phyloP scores from a whole-genome alignment of 2,888 invertebrate genomes.

The Dyspetes luteomarginatus region DNA sequence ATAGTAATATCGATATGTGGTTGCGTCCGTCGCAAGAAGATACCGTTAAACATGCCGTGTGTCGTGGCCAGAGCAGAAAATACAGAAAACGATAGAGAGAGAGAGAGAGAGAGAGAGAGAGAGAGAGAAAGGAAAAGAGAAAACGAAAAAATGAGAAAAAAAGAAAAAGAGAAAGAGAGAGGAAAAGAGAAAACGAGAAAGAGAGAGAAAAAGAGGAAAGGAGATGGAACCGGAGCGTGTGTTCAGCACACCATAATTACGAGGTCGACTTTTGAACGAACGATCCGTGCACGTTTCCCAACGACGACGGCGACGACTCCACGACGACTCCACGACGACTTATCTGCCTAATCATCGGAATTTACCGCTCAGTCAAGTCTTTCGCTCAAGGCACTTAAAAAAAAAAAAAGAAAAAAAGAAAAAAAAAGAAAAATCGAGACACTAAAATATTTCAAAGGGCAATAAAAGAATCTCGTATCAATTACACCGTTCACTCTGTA shows the following conservation, averaged over 20 bases:
- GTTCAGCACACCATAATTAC: slow-evolving; percentile 58
- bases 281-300: not conserved
- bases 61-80: slow-evolving; percentile 4
- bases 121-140: not conserved
- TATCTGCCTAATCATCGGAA: slow-evolving; percentile 64
- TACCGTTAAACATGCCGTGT: slow-evolving; percentile 42
- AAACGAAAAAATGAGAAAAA: not conserved
- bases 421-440: slow-evolving; percentile 20
- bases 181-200: not conserved
- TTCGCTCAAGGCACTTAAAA: slow-evolving; percentile 36
- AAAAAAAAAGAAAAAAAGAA: slow-evolving; percentile 12
- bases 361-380: slow-evolving; percentile 49
- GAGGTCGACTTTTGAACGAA: slow-evolving; percentile 40
- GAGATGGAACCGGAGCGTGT: not conserved
- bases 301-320: not conserved
- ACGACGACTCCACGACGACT: slow-evolving; percentile 18
- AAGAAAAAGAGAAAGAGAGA: not conserved
- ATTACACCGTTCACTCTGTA: slow-evolving; percentile 25
- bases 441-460: slow-evolving; percentile 34
- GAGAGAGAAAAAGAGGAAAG: not conserved
- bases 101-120: not conserved
- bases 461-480: slow-evolving; percentile 49
- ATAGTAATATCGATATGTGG: slow-evolving; percentile 44
- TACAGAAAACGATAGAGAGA: not conserved
- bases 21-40: slow-evolving; percentile 28